phyloP scores from a whole-genome alignment of 1,140 invertebrate genomes.

The Hyles vespertilio region DNA sequence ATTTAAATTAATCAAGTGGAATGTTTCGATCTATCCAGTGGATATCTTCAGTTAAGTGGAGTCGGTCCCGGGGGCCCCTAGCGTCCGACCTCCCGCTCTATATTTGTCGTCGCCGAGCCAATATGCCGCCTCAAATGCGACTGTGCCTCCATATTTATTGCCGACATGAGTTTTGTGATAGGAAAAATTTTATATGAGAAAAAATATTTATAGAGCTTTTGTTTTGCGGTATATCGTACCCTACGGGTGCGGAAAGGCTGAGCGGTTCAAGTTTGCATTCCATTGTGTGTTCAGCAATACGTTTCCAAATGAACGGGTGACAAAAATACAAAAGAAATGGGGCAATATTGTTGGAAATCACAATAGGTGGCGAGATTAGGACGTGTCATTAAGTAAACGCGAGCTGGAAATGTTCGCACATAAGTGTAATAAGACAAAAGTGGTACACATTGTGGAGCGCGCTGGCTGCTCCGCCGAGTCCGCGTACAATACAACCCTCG shows the following conservation, averaged over 20 bases:
- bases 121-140: slow-evolving; percentile 22
- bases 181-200: background rate
- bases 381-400: slow-evolving; percentile 44
- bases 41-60: slow-evolving; percentile 21
- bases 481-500: slow-evolving; percentile 44
- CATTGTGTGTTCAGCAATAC: too few species aligned
- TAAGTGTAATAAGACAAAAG: slow-evolving; percentile 54
- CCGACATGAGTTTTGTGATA: slow-evolving; percentile 9
- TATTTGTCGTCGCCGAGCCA: slow-evolving; percentile 34
- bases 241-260: too few species aligned
- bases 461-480: slow-evolving; percentile 13
- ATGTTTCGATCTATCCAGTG: slow-evolving; percentile 31
- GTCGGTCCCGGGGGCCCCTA: slow-evolving; percentile 22
- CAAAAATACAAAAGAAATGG: too few species aligned
- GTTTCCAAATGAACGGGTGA: too few species aligned
- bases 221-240: too few species aligned
- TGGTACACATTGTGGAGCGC: slow-evolving; percentile 42
- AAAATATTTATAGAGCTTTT: too few species aligned
- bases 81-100: slow-evolving; percentile 27
- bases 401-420: slow-evolving; percentile 48
- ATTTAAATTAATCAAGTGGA: slow-evolving; percentile 38
- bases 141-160: slow-evolving; percentile 11
- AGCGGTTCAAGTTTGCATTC: too few species aligned
- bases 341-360: too few species aligned
- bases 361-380: background rate